A percentile compares a stretch with the other conserved stretches of the same genome.
Conservation (phyloP, 2,113 vertebrate genomes). For the Accipiter virgatus region DNA sequence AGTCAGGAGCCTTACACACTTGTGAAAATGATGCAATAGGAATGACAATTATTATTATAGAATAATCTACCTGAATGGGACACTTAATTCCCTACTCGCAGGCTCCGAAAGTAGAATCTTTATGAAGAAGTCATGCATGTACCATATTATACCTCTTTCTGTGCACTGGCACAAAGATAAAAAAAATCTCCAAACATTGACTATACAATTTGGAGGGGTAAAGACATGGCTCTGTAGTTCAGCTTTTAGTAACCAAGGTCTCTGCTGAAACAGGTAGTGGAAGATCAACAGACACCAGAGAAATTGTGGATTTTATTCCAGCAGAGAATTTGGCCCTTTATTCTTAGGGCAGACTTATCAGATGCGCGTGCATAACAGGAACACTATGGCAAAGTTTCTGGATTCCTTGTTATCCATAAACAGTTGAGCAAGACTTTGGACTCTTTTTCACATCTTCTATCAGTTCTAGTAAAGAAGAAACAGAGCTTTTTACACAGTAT, state of each 20-base stretch:
- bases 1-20: not conserved
- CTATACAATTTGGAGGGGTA: not conserved
- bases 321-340: not conserved
- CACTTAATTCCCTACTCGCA: not conserved
- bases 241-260: not conserved
- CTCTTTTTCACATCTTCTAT: not conserved
- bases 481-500: not conserved
- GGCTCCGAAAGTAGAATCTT: not conserved
- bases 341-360: not conserved
- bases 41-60: not conserved
- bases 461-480: not conserved
- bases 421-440: slow-evolving; percentile 6
- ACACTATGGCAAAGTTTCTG: not conserved
- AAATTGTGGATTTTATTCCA: not conserved
- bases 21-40: not conserved
- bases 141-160: not conserved
- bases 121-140: not conserved
- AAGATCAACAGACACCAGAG: not conserved
- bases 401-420: not conserved
- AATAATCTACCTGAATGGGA: not conserved
- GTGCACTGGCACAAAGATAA: not conserved
- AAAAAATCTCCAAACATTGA: not conserved
- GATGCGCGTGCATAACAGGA: not conserved
- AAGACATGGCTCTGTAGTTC: not conserved
- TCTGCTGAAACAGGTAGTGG: not conserved